phyloP scores from a whole-genome alignment of 2,888 invertebrate genomes.

The Nudaria mundana region DNA sequence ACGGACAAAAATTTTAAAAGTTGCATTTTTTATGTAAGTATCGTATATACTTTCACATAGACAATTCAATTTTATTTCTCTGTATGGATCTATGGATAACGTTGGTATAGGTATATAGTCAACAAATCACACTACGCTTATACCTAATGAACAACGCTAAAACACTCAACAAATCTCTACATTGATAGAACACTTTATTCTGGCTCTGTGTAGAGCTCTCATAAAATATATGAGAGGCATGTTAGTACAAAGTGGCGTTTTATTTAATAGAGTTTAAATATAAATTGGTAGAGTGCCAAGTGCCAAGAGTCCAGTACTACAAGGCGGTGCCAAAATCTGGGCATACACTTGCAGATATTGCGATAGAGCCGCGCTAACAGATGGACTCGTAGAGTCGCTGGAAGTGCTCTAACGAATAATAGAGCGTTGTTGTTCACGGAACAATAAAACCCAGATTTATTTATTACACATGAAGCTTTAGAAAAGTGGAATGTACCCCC shows the following conservation, averaged over 20 bases:
- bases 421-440: not conserved
- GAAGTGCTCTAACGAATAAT: constrained; percentile 17
- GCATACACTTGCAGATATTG: constrained; percentile 50
- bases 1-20: no score
- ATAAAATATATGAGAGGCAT: constrained; percentile 41
- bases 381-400: constrained; percentile 6
- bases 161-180: constrained; percentile 8
- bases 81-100: no score
- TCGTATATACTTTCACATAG: no score
- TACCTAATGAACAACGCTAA: constrained; percentile 1
- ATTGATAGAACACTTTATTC: constrained; percentile 9
- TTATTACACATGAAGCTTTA: no score
- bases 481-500: no score
- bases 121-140: constrained; percentile 3
- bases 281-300: constrained; percentile 54
- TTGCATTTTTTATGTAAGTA: no score
- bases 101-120: no score
- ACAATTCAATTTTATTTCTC: no score
- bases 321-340: constrained; percentile 53
- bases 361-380: constrained; percentile 31
- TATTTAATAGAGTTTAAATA: constrained; percentile 57
- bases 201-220: constrained; percentile 15
- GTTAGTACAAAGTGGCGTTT: constrained; percentile 47
- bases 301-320: constrained; percentile 28
- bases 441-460: no score